A percentile compares a stretch with the other conserved stretches of the same genome.
Evolutionary conservation across 1,140 invertebrate species (phyloP).

Genomic region (Hesperophylax magnus): DNA sequence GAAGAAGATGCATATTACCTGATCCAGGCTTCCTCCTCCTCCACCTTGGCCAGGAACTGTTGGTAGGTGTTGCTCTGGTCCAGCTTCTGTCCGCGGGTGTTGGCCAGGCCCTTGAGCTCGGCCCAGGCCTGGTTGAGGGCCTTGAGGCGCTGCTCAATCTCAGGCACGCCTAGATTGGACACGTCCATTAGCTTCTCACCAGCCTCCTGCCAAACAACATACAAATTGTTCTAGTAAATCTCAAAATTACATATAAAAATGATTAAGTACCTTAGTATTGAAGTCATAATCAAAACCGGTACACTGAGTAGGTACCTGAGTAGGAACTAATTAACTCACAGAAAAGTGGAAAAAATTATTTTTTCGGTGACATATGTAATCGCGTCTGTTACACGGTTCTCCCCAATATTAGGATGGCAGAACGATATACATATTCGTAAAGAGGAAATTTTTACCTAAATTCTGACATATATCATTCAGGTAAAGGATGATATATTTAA

Average conservation of each 20-base stretch:
- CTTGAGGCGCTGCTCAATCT: conserved; percentile 92
- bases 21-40: conserved; percentile 99
- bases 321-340: too few relatives aligned
- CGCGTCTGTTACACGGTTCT: too few relatives aligned
- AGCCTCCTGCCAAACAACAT: conserved; percentile 75
- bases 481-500: too few relatives aligned
- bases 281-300: too few relatives aligned
- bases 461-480: too few relatives aligned
- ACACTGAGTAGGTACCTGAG: too few relatives aligned
- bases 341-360: not conserved
- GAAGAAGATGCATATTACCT: conserved; percentile 63
- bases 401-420: too few relatives aligned
- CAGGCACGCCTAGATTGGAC: conserved; percentile 95
- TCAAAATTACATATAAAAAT: too few relatives aligned
- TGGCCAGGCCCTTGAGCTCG: conserved; percentile 91
- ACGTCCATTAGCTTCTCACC: conserved; percentile 97
- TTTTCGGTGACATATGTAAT: too few relatives aligned
- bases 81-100: conserved; percentile 90
- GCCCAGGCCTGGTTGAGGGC: conserved; percentile 89
- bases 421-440: too few relatives aligned
- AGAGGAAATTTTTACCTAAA: too few relatives aligned
- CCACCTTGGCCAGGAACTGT: conserved; percentile 97
- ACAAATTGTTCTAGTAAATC: not conserved
- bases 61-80: conserved; percentile 96
- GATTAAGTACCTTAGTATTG: too few relatives aligned